Evolutionary conservation across 2,888 invertebrate species (phyloP).

Genomic region (Oeneis ivallda): DNA sequence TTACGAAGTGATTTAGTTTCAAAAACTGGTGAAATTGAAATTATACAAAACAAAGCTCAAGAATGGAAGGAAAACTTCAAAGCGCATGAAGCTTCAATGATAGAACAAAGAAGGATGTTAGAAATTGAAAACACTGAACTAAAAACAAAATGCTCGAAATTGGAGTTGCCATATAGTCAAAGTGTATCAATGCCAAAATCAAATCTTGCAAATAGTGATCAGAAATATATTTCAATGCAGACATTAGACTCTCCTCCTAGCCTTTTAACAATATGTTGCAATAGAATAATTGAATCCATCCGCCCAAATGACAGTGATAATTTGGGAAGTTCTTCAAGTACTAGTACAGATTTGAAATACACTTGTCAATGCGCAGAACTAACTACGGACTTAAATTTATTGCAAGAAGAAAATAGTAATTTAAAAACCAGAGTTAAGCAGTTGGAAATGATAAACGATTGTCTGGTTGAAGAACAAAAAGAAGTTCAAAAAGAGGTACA

Average conservation of each 20-base stretch:
- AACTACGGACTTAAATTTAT: slow-evolving; percentile 35
- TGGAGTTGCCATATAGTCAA: slow-evolving; percentile 20
- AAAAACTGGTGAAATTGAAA: slow-evolving; percentile 55
- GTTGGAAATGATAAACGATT: slow-evolving; percentile 50
- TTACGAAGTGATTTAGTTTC: slow-evolving; percentile 52
- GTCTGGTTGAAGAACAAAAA: slow-evolving; percentile 57
- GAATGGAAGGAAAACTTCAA: slow-evolving; percentile 56
- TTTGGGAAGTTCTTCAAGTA: slow-evolving; percentile 33
- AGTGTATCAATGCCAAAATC: slow-evolving; percentile 9
- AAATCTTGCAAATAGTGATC: slow-evolving; percentile 15
- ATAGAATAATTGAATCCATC: slow-evolving; percentile 56
- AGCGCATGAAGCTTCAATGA: slow-evolving; percentile 50
- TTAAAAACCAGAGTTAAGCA: slow-evolving; percentile 48
- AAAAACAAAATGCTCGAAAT: slow-evolving; percentile 37
- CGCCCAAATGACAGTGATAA: slow-evolving; percentile 49
- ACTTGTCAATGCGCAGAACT: slow-evolving; percentile 39
- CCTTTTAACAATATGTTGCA: slow-evolving; percentile 63
- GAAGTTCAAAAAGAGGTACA: slow-evolving; percentile 58
- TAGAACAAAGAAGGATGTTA: slow-evolving; percentile 53
- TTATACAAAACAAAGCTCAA: slow-evolving; percentile 52
- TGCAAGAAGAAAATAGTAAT: slow-evolving; percentile 51
- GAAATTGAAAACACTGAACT: slow-evolving; percentile 55
- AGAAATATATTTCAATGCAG: slow-evolving; percentile 32
- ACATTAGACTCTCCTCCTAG: slow-evolving; percentile 54
- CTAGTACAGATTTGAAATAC: slow-evolving; percentile 37